Percentiles rank a stretch among this genome's conserved stretches.
Conservation (phyloP, 2,113 vertebrate species). For the Cyphotilapia sp. region DNA sequence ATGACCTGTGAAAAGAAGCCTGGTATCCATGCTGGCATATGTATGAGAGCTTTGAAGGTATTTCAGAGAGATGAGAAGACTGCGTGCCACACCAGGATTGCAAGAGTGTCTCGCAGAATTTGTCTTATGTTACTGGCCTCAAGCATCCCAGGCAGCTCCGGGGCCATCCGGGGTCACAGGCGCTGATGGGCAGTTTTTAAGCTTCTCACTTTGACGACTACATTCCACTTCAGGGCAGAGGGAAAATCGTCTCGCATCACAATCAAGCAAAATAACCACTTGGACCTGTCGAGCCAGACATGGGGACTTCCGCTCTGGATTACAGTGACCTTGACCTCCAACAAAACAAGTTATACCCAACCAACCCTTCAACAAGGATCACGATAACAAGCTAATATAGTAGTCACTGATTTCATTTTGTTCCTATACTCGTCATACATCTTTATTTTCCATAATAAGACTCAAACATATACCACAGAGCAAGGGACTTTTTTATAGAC, state of each 20-base stretch:
- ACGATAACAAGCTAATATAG: background rate
- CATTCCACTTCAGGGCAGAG: slow-evolving; percentile 60
- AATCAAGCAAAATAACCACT: slow-evolving; percentile 41
- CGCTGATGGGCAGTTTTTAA: slow-evolving; percentile 61
- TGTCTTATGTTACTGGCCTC: slow-evolving; percentile 71
- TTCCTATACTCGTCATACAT: background rate
- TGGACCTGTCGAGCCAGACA: slow-evolving; percentile 44
- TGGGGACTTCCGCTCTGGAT: slow-evolving; percentile 41
- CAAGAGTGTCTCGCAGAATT: slow-evolving; percentile 60
- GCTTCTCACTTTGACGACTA: slow-evolving; percentile 56
- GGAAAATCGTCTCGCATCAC: slow-evolving; percentile 42
- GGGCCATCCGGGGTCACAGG: slow-evolving; percentile 62
- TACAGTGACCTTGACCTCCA: slow-evolving; percentile 42
- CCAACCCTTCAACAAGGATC: background rate
- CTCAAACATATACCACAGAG: background rate
- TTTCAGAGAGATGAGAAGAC: slow-evolving; percentile 55
- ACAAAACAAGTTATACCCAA: slow-evolving; percentile 4
- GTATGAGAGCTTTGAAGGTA: slow-evolving; percentile 40
- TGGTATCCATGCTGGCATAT: slow-evolving; percentile 41
- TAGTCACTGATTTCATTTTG: background rate
- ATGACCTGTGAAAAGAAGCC: slow-evolving; percentile 73
- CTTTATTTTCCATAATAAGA: background rate
- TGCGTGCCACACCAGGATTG: slow-evolving; percentile 57
- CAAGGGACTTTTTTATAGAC: background rate
- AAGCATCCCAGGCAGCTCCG: slow-evolving; percentile 57